Base-by-base conservation (phyloP, 1,140 invertebrate genomes). In the Drosophila novamexicana region DNA sequence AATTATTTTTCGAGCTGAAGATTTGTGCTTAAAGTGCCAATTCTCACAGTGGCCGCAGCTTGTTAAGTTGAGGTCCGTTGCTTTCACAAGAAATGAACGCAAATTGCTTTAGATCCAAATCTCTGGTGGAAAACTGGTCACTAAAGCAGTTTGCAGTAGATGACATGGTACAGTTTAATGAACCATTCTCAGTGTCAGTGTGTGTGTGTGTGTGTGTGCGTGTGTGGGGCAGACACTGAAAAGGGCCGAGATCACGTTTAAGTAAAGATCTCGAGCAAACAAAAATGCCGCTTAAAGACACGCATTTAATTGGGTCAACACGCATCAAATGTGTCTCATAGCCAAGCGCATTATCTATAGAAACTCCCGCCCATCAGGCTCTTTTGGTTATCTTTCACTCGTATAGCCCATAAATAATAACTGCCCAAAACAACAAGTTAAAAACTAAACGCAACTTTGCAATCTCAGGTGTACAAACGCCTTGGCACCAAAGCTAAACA, bases 401-500 rank as follows among this genome's bases (percentile, higher is more conserved):
- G 12, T 50, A 37, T 45, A 50, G 37, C 8, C 9, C 57, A 70
- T 63, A 54, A 52, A 54, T 64, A 40, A 59, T 69, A 37, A 57
- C n/a, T 56, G n/a, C 45, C 4, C 8, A 14, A 58, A 58, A 42
- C 16, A 58, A 58, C 18, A 14, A 58, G 10, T 22, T 14, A 34
- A 63, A 45, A 59, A 45, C 45, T 44, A 44, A 73, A 66, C 53
- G 42, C 53, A 75, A 70, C 39, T 64, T 62, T 54, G 82, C 80
- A 89, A 84, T 88, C 84, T 88, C 84, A 88, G 85, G 84, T 88
- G 84, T 72, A 63, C 57, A 50, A 58, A 58, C 74, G 61, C 79
- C 67, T 82, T 89, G 84, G 89, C 84, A 89, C 84, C 77, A 79
- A 75, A 53, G 79, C 82, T 52, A 76, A 82, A 84, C 84, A 89